Percentiles rank a stretch among this genome's conserved stretches.
Conservation (phyloP, 1,140 invertebrate species). For the Drosophila ironensis region DNA sequence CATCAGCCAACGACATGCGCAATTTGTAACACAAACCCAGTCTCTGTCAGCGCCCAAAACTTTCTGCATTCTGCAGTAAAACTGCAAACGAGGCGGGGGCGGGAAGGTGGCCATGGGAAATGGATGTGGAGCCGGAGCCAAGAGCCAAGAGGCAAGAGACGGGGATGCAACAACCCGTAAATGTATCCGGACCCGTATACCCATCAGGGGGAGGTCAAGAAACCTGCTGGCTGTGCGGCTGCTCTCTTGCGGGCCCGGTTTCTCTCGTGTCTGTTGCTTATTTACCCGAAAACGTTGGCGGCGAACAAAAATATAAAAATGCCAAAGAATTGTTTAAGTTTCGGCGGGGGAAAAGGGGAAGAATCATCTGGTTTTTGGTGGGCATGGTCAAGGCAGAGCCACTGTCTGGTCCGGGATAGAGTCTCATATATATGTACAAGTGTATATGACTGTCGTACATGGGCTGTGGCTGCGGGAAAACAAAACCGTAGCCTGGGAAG, state of each 20-base stretch:
- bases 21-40: constrained; percentile 82
- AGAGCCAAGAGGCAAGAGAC: neutral
- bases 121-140: neutral
- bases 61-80: constrained; percentile 48
- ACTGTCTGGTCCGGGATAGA: constrained; percentile 44
- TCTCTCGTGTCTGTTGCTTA: constrained; percentile 35
- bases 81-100: constrained; percentile 12
- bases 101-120: neutral
- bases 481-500: constrained; percentile 1
- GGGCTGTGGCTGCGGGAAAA: constrained; percentile 52
- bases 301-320: constrained; percentile 4
- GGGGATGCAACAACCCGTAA: constrained; percentile 15
- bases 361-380: constrained; percentile 46
- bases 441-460: too few species aligned
- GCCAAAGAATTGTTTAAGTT: too few species aligned
- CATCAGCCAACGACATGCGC: constrained; percentile 76
- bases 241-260: neutral
- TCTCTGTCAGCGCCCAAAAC: constrained; percentile 75
- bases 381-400: constrained; percentile 76
- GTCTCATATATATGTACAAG: constrained; percentile 30
- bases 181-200: constrained; percentile 27
- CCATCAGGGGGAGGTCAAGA: constrained; percentile 72
- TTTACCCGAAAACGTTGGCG: constrained; percentile 48
- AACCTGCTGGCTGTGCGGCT: constrained; percentile 40
- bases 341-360: constrained; percentile 23